Conservation (phyloP, 2,888 invertebrate genomes). For the Leptinotarsa rubiginosa region DNA sequence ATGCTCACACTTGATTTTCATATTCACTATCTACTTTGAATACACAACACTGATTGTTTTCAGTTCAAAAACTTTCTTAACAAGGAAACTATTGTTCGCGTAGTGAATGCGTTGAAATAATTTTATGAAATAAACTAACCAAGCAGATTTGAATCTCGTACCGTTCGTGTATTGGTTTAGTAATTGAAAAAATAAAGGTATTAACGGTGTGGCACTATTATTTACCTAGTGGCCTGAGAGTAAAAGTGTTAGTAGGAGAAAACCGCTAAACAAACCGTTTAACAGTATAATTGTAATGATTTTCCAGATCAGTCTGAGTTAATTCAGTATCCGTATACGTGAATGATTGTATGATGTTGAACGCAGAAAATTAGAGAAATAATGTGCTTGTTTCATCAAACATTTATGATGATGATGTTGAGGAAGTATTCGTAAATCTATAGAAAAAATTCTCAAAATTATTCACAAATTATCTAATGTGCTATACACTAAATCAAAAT, state of each 20-base stretch:
- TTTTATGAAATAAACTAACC: conserved; percentile 2
- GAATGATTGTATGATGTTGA: not conserved
- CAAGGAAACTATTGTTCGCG: not conserved
- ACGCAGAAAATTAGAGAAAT: not conserved
- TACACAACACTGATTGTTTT: conserved; percentile 6
- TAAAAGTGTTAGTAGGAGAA: conserved; percentile 18
- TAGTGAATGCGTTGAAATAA: not conserved
- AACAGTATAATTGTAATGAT: not conserved
- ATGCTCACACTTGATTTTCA: not conserved
- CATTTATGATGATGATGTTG: too few species aligned
- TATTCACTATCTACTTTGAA: conserved; percentile 5
- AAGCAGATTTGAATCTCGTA: conserved; percentile 4
- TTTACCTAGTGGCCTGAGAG: not conserved
- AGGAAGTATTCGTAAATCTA: too few species aligned
- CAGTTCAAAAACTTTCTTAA: not conserved
- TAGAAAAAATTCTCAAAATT: too few species aligned
- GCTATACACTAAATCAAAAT: too few species aligned
- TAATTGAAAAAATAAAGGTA: conserved; percentile 36
- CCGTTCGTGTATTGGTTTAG: conserved; percentile 8
- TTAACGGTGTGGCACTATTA: conserved; percentile 24
- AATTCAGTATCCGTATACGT: not conserved
- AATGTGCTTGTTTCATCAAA: too few species aligned
- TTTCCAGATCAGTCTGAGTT: conserved; percentile 1
- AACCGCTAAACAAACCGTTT: conserved; percentile 21
- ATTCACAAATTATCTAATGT: too few species aligned